A percentile compares a stretch with the other conserved stretches of the same genome.
Evolutionary conservation across 1,140 invertebrate species (phyloP).

Genomic region (Platyura marginata): DNA sequence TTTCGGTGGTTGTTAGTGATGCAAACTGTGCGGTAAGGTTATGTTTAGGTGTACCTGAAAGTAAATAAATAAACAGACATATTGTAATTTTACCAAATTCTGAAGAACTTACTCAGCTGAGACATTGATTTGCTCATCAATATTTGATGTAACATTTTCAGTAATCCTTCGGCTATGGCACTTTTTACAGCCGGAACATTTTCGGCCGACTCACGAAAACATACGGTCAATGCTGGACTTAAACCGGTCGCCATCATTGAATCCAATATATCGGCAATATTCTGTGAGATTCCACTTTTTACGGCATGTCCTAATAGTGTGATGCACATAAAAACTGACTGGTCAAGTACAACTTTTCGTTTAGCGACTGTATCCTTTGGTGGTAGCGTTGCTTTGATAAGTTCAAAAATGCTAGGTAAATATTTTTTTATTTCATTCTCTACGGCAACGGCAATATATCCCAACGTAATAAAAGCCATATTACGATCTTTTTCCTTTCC

Average conservation of each 20-base stretch:
- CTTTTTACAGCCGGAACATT: slow-evolving; percentile 73
- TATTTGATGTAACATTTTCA: slow-evolving; percentile 73
- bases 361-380: slow-evolving; percentile 54
- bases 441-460: slow-evolving; percentile 80
- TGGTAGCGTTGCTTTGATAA: slow-evolving; percentile 64
- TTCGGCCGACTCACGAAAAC: slow-evolving; percentile 72
- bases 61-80: no score
- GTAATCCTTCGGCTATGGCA: slow-evolving; percentile 80
- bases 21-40: slow-evolving; percentile 10
- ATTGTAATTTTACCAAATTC: no score
- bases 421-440: slow-evolving; percentile 62
- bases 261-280: slow-evolving; percentile 74
- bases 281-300: slow-evolving; percentile 47
- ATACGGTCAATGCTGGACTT: slow-evolving; percentile 76
- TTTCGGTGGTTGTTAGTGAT: slow-evolving; percentile 15
- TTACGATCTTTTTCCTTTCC: slow-evolving; percentile 67
- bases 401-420: slow-evolving; percentile 70
- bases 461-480: slow-evolving; percentile 75
- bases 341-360: slow-evolving; percentile 57
- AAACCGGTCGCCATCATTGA: slow-evolving; percentile 83
- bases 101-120: no score
- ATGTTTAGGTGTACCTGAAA: slow-evolving; percentile 48
- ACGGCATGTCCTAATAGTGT: slow-evolving; percentile 79
- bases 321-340: slow-evolving; percentile 88
- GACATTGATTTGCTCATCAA: slow-evolving; percentile 73